Percentiles rank a stretch among this genome's conserved stretches.
phyloP scores from a whole-genome alignment of 2,113 vertebrate genomes.

The Syngnathoides biaculeatus region DNA sequence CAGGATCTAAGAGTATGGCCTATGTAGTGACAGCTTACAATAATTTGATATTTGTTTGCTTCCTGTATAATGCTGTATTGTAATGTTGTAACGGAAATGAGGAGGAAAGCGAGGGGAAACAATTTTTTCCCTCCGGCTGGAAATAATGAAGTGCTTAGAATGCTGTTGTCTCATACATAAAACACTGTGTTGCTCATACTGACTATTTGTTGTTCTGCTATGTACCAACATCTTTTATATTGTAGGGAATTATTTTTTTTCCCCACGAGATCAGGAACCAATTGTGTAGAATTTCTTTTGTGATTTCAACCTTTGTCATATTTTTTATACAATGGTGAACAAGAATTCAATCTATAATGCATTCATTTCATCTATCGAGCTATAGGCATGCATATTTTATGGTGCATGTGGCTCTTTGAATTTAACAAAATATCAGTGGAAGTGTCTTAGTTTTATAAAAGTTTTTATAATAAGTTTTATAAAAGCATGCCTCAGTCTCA shows the following conservation, averaged over 20 bases:
- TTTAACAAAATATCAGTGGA: background rate
- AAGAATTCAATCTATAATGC: slow-evolving; percentile 19
- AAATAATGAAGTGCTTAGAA: slow-evolving; percentile 30
- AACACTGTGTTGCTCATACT: slow-evolving; percentile 32
- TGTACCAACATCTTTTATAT: slow-evolving; percentile 40
- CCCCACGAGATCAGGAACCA: slow-evolving; percentile 30
- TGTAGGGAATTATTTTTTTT: slow-evolving; percentile 23
- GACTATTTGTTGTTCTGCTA: slow-evolving; percentile 32
- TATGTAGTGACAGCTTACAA: background rate
- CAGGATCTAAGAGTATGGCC: background rate
- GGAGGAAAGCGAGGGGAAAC: background rate
- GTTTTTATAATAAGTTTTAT: background rate
- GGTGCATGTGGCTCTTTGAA: background rate
- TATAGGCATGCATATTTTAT: slow-evolving; percentile 15
- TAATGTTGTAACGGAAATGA: slow-evolving; percentile 1
- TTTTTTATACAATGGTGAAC: slow-evolving; percentile 20
- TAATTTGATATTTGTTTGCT: background rate
- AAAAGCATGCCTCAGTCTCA: background rate
- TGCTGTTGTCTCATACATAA: slow-evolving; percentile 48
- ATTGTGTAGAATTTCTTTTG: slow-evolving; percentile 20
- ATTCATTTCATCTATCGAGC: slow-evolving; percentile 14
- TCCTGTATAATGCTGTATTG: background rate
- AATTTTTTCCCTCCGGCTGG: slow-evolving; percentile 16
- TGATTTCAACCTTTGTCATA: slow-evolving; percentile 34
- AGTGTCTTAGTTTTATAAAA: background rate